Base-by-base conservation (phyloP, 2,888 invertebrate genomes). In the Rhaphigaster nebulosa region DNA sequence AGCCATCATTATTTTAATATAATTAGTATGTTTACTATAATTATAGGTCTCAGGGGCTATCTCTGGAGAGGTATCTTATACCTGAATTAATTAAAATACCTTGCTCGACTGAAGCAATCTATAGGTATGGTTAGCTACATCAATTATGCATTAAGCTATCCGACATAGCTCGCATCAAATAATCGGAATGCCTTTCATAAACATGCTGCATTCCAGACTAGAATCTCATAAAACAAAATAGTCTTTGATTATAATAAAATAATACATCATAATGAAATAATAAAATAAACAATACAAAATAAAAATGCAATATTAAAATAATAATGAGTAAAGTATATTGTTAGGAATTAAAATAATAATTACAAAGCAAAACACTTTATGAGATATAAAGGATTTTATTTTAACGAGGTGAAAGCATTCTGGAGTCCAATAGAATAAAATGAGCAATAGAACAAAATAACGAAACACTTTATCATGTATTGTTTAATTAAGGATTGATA, bases 61-160 rank as follows among this genome's bases (percentile, higher is more conserved):
- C n/a, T 8, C 29, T 65, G 65, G 29, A 15, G 29, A 29, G 4
- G 12, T 65, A 13, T 29, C 29, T 65, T 0, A 29, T 65, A 29
- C 65, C n/a, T n/a, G n/a, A 29, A 65, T 65, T 65, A 65, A 65
- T 65, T 65, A 65, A 60, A 65, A 65, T 65, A 65, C 65, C 65
- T 65, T 1, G 13, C 65, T 65, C 15, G 15, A 65, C 29, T 15
- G 2, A 29, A 29, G 15, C 15, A 15, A n/a, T 6, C 0, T 60
- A 60, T 1, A 3, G 29, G 1, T 15, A 29, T 29, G 29, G 3
- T 65, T n/a, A 29, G 65, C 65, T 29, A 29, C 3, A 65, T 65
- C n/a, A 29, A 2, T n/a, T 65, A 65, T 65, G 65, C 65, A 15
- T 15, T 65, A 65, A 1, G 65, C 12, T 65, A n/a, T 13, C 65